Base-by-base conservation (phyloP, 2,888 invertebrate genomes). In the Chloroclysta siterata region DNA sequence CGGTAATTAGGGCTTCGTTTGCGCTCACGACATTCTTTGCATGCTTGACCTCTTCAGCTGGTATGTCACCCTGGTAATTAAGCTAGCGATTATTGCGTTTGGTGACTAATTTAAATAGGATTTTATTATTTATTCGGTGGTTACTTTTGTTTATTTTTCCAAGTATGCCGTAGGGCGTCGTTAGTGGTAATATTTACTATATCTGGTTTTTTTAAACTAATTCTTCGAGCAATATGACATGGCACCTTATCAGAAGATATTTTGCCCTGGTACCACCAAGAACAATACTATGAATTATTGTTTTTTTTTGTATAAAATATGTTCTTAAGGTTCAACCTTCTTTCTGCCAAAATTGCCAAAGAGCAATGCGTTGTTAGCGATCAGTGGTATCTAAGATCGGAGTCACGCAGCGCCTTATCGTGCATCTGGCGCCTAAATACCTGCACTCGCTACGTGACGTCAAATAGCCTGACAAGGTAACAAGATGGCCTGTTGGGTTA, bases 391-490 rank as follows among this genome's bases (percentile, higher is more conserved):
- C 81, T 79, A 78, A 78, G 76, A 85, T 84, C 83, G 79, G 73
- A 72, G 74, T 74, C 78, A 74, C 78, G 79, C 78, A 77, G 80
- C 81, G 71, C 81, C 79, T 85, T 87, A 67, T 70, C 74, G 72
- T 68, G 70, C 81, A 87, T 88, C 88, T 84, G 91, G 91, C 91
- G 91, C 91, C 89, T 88, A 87, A 89, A 90, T 90, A 85, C 89
- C 84, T 82, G 74, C 76, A 73, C 75, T 76, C 72, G 68, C 70
- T 77, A 72, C 76, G 71, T 14, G 6, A 65, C 44, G 33, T 46
- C 50, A 54, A 50, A 10, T 44, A 28, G 53, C 53, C 56, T 48
- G 56, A 56, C 60, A 33, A 48, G 50, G 39, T 53, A 56, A 47
- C 22, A n/a, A 53, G 29, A 15, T 33, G 53, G 48, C 15, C 8